These are phyloP conservation scores for Drosophila carrolli DNA, from an alignment of 1,140 invertebrate species.

Conservation along the genomic window DNA sequence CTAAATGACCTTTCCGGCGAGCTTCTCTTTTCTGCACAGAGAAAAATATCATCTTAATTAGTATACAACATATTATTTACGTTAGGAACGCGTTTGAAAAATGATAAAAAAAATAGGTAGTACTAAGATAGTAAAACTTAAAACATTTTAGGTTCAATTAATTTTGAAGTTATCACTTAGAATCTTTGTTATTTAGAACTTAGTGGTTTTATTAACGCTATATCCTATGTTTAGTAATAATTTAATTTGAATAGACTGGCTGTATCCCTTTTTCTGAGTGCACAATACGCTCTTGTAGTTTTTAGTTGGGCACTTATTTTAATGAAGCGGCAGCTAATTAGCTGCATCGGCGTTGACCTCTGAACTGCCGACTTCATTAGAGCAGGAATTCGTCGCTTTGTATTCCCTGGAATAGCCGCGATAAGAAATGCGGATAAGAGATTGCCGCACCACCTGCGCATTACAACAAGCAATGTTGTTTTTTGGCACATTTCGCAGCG, in stretches of 20 bases:
- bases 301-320: conserved; percentile 61
- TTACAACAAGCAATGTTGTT: conserved; percentile 21
- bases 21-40: background rate
- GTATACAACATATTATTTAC: no score
- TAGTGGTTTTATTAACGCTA: no score
- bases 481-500: conserved; percentile 53
- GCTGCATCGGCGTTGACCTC: conserved; percentile 64
- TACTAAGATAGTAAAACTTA: no score
- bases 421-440: conserved; percentile 56
- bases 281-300: background rate
- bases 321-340: conserved; percentile 73
- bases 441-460: conserved; percentile 55
- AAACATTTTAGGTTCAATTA: no score
- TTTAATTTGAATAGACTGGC: no score
- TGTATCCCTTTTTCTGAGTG: background rate
- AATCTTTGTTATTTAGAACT: no score
- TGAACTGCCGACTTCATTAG: conserved; percentile 72
- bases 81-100: no score
- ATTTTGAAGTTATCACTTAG: no score
- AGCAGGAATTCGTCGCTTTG: conserved; percentile 53
- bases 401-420: conserved; percentile 19
- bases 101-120: no score
- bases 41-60: no score
- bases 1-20: conserved; percentile 42
- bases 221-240: no score